Evolutionary conservation across 2,113 vertebrate genomes (phyloP), one percentile per base, ranked within the genome.

Genomic region (Ophiodon elongatus): DNA sequence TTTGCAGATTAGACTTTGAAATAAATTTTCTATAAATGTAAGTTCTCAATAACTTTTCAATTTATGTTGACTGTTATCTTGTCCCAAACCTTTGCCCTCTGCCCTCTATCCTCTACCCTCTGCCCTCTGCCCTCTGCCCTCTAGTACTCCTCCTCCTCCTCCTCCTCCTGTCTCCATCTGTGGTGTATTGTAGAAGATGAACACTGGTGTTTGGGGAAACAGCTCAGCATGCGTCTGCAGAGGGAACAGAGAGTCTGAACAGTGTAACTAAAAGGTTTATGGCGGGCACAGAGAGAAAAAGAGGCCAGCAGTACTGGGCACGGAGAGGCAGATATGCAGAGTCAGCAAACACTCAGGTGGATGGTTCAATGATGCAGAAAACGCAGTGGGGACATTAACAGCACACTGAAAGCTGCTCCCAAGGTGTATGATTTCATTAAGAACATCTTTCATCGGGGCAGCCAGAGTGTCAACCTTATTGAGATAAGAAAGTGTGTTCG

Each of bases 331-430:
- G 52, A 91, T 82, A 39, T 88, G 92, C 82, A n/a, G 73, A 87
- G 86, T 94, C 89, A 92, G 92, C 92, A 89, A 71, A 86, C 65
- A 78, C 71, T 78, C 78, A 54, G 59, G 75, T 68, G 68, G 59
- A 71, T 59, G 60, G 88, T 85, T 84, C 80, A 82, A 35, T 80
- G 91, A 83, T 39, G 86, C 89, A 86, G 86, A 85, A 90, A 87
- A 65, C 63, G 43, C 67, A 4, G 79, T 50, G 6, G 70, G 83
- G 79, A 88, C 6, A 6, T 72, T 29, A 75, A 23, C 59, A 0
- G 81, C 76, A 67, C 63, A 31, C 76, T 64, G 59, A 45, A 88
- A 82, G 81, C 69, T 82, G 81, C 82, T 81, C 65, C 70, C 43
- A 0, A 83, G 69, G 21, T 68, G 66, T 43, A 29, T 15, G 60